Evolutionary conservation across 2,797 vertebrate species (phyloP), one percentile per base, ranked within the genome.

Genomic region (Petrocephalus schoutedeni): DNA sequence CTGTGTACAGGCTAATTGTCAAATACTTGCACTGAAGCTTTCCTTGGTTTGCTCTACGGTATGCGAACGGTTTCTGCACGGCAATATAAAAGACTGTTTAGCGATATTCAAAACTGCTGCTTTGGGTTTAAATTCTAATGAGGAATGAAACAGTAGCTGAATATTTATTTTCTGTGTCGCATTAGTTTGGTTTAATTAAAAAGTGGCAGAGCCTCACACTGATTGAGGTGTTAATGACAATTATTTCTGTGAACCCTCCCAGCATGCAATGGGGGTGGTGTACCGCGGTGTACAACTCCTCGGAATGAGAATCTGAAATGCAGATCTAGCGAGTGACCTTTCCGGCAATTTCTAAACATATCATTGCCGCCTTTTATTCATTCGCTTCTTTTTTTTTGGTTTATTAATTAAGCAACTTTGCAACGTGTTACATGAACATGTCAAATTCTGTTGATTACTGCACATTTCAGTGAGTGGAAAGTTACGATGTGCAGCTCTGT

Each of bases 111-210:
- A 32, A 80, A 58, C 51, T 87, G 61, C 67, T 19, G 49, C 51
- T 80, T 86, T 51, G 59, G 58, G 36, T 86, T 86, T 86, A 67
- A 86, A 86, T 88, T 85, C 88, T 88, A 74, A 85, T 88, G 71
- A 89, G 64, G 88, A 86, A 83, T 45, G 83, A 89, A 64, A 89
- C 86, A 87, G 85, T 87, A 87, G 57, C 71, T 89, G 86, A 87
- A 87, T 86, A 87, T 86, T 87, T 80, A 87, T 89, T 89, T 90
- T 23, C 89, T 89, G 61, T 87, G 88, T 91, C 28, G 2, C 87
- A 88, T 91, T 90, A 86, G 87, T 91, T 89, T 87, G 86, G 85
- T 91, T 91, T 92, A 91, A 92, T 93, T 92, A 91, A 91, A 89
- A 87, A 89, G 71, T 89, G 58, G 87, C 89, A 90, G 67, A 87